Evolutionary conservation across 1,140 invertebrate species (phyloP).

Genomic region (Zophobas atratus): DNA sequence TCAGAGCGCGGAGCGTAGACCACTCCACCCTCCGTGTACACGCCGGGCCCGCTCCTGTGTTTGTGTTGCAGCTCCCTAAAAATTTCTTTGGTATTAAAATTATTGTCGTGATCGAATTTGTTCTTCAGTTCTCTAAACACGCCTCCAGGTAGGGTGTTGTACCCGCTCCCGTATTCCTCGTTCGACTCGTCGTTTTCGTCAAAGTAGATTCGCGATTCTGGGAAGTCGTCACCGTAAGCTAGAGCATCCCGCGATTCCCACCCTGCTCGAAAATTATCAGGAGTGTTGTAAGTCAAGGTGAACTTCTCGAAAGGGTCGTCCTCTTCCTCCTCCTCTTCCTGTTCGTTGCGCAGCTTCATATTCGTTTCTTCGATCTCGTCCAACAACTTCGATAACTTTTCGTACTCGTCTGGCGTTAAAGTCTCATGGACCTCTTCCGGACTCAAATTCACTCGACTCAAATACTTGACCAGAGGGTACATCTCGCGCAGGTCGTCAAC

Average conservation of each 20-base stretch:
- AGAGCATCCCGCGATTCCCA: slow-evolving; percentile 68
- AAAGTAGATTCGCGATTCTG: slow-evolving; percentile 71
- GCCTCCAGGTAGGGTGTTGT: slow-evolving; percentile 60
- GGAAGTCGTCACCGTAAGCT: slow-evolving; percentile 64
- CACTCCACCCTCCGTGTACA: slow-evolving; percentile 78
- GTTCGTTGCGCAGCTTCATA: slow-evolving; percentile 1
- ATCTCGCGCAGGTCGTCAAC: slow-evolving; percentile 51
- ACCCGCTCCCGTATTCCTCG: slow-evolving; percentile 67
- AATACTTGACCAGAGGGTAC: slow-evolving; percentile 57
- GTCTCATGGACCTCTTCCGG: slow-evolving; percentile 61
- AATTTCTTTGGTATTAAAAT: slow-evolving; percentile 51
- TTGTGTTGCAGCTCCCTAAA: slow-evolving; percentile 61
- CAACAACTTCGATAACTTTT: slow-evolving; percentile 56
- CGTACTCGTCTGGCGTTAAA: slow-evolving; percentile 61
- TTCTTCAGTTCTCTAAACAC: slow-evolving; percentile 40
- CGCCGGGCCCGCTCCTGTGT: slow-evolving; percentile 58
- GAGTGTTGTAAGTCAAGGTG: slow-evolving; percentile 69
- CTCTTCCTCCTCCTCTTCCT: slow-evolving; percentile 20
- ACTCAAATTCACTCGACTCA: slow-evolving; percentile 57
- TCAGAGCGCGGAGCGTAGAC: slow-evolving; percentile 65
- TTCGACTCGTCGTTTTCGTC: slow-evolving; percentile 66
- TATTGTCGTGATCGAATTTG: slow-evolving; percentile 46
- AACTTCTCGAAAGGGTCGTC: slow-evolving; percentile 59
- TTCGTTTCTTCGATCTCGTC: slow-evolving; percentile 51
- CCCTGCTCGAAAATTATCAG: slow-evolving; percentile 69